Evolutionary conservation across 1,140 invertebrate genomes (phyloP).

Genomic region (roundworm (Caenorhabditis elegans)): DNA sequence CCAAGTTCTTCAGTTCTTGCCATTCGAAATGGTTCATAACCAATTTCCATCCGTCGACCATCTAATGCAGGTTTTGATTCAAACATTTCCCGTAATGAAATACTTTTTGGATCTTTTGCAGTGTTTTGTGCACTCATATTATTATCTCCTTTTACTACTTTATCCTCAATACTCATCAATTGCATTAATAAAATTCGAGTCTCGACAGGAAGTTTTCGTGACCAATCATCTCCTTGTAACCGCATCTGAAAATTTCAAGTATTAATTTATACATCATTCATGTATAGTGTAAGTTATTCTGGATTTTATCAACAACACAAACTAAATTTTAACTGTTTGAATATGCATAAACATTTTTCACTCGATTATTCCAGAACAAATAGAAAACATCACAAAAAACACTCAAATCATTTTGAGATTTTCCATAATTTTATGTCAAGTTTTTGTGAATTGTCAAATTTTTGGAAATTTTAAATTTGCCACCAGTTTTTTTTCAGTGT

Average conservation of each 20-base stretch:
- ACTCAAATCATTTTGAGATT: too few relatives aligned
- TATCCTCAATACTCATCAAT: conserved; percentile 64
- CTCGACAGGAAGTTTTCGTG: conserved; percentile 63
- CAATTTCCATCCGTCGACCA: conserved; percentile 60
- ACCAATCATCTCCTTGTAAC: conserved; percentile 64
- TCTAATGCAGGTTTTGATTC: conserved; percentile 60
- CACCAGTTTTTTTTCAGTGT: too few relatives aligned
- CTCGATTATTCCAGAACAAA: neutral
- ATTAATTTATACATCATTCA: too few relatives aligned
- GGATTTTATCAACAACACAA: too few relatives aligned
- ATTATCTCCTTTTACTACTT: conserved; percentile 54
- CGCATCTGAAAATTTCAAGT: conserved; percentile 54
- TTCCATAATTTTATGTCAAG: too few relatives aligned
- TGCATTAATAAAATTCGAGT: conserved; percentile 64
- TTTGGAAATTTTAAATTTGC: too few relatives aligned
- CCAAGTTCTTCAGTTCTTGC: conserved; percentile 60
- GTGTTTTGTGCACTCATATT: conserved; percentile 38
- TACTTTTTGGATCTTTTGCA: conserved; percentile 37
- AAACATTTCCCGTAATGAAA: conserved; percentile 62
- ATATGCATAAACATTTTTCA: too few relatives aligned
- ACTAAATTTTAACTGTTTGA: too few relatives aligned
- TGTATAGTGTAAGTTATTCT: too few relatives aligned
- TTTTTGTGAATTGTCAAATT: too few relatives aligned
- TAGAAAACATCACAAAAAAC: too few relatives aligned
- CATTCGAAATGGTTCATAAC: conserved; percentile 65